Evolutionary conservation across 2,888 invertebrate genomes (phyloP).

Genomic region (Microctonus hyperodae): DNA sequence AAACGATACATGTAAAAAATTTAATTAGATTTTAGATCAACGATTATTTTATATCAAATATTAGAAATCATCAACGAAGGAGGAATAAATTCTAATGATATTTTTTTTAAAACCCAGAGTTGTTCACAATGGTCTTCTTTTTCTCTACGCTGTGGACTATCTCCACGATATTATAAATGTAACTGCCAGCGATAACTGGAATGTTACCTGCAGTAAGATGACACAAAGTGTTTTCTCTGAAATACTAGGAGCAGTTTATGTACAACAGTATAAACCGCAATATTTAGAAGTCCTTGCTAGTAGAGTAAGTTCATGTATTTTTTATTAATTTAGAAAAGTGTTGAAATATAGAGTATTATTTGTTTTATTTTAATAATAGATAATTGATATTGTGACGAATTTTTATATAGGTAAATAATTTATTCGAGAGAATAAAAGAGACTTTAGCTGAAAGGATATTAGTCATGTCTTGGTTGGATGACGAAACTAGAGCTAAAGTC

Average conservation of each 20-base stretch:
- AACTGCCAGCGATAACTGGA: slow-evolving; percentile 58
- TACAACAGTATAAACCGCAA: slow-evolving; percentile 61
- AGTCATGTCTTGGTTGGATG: slow-evolving; percentile 63
- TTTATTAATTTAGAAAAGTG: neutral
- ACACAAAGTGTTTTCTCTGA: slow-evolving; percentile 60
- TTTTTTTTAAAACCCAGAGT: slow-evolving; percentile 51
- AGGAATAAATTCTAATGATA: slow-evolving; percentile 8
- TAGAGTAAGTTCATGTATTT: slow-evolving; percentile 53
- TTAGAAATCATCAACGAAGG: neutral
- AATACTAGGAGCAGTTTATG: slow-evolving; percentile 63
- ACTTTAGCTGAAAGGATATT: slow-evolving; percentile 61
- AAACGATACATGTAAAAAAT: too few species aligned
- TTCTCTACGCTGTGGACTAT: slow-evolving; percentile 64
- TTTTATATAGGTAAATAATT: slow-evolving; percentile 48
- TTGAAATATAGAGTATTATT: neutral
- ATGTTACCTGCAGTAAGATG: slow-evolving; percentile 59
- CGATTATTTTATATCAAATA: neutral
- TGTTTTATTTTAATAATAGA: neutral
- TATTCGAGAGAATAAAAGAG: slow-evolving; percentile 63
- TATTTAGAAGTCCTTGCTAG: slow-evolving; percentile 60
- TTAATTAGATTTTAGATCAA: too few species aligned
- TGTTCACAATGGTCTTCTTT: slow-evolving; percentile 64
- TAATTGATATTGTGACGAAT: neutral
- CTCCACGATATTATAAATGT: slow-evolving; percentile 63
- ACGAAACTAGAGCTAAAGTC: slow-evolving; percentile 61